Evolutionary conservation across 2,888 invertebrate genomes (phyloP).

Genomic region (Priocnemis perturbator): DNA sequence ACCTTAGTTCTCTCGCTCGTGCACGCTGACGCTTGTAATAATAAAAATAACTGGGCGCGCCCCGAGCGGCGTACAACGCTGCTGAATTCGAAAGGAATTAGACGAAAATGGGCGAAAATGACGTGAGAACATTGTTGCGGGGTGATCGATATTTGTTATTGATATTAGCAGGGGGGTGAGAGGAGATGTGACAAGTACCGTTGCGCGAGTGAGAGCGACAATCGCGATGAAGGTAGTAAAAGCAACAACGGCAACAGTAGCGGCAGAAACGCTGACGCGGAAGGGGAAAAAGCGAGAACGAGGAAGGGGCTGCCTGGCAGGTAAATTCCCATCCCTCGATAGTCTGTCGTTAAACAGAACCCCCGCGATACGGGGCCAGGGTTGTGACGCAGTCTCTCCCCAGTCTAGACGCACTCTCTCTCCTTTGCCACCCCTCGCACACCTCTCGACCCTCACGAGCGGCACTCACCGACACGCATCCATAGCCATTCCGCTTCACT

Average conservation of each 20-base stretch:
- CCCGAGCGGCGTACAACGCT: neutral
- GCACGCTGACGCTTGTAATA: neutral
- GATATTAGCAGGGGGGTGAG: neutral
- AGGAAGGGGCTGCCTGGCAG: conserved; percentile 36
- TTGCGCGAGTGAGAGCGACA: conserved; percentile 21
- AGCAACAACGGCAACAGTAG: conserved; percentile 34
- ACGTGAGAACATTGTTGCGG: too few relatives aligned
- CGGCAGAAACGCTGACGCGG: conserved; percentile 25
- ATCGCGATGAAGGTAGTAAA: conserved; percentile 33
- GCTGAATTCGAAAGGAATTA: too few relatives aligned
- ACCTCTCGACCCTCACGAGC: conserved; percentile 12
- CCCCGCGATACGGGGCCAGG: conserved; percentile 65
- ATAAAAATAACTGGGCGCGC: neutral
- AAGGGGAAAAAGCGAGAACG: conserved; percentile 21
- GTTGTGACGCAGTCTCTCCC: conserved; percentile 71
- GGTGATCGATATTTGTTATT: too few relatives aligned
- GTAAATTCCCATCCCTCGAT: conserved; percentile 64
- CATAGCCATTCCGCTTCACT: conserved; percentile 64
- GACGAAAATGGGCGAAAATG: too few relatives aligned
- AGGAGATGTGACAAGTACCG: conserved; percentile 49
- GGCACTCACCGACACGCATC: conserved; percentile 58
- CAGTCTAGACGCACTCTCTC: conserved; percentile 69
- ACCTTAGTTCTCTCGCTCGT: neutral
- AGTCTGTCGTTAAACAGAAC: conserved; percentile 65
- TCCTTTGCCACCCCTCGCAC: conserved; percentile 22